Percentiles rank a stretch among this genome's conserved stretches.
phyloP scores from a whole-genome alignment of 2,113 vertebrate genomes.

The Brachypteracias leptosomus region DNA sequence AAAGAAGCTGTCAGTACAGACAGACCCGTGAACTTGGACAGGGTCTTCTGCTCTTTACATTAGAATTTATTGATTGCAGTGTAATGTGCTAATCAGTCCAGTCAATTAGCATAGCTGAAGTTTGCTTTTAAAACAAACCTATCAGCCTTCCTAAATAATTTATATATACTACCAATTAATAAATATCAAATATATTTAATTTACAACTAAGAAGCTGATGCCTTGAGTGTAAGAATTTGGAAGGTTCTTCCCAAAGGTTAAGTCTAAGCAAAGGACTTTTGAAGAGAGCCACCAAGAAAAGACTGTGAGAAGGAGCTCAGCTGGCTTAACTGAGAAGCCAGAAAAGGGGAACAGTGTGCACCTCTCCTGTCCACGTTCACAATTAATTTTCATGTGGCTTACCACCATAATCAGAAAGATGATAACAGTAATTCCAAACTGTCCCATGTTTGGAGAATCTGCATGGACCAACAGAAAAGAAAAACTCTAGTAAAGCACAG shows the following conservation, averaged over 20 bases:
- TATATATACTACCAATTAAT: background rate
- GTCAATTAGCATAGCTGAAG: background rate
- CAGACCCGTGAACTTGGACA: background rate
- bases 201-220: background rate
- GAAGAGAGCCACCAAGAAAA: background rate
- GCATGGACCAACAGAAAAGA: background rate
- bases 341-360: background rate
- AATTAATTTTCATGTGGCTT: background rate
- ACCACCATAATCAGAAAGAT: background rate
- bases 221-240: background rate
- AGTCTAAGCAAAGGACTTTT: background rate
- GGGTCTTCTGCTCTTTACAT: background rate
- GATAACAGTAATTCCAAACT: background rate
- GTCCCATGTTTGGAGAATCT: background rate
- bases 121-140: background rate
- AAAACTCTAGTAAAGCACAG: background rate
- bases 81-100: background rate
- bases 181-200: background rate
- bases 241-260: background rate
- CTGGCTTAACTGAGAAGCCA: background rate
- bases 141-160: background rate
- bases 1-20: background rate
- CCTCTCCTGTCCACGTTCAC: background rate
- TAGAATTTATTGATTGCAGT: background rate
- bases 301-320: background rate